Conservation (phyloP, 2,797 vertebrate species). For the Melanotaenia boesemani region DNA sequence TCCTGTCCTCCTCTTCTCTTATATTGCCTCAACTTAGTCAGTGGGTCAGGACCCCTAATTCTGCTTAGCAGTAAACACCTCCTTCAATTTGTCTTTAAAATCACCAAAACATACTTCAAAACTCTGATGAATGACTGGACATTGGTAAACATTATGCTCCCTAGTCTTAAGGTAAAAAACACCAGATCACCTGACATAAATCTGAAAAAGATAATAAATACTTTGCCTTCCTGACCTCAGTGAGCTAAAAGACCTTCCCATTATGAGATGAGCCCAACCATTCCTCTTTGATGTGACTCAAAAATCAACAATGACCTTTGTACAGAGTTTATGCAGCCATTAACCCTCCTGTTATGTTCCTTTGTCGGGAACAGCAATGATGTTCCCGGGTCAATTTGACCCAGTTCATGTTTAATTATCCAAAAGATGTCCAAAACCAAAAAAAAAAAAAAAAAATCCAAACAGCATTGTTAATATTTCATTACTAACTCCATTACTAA, state of each 20-base stretch:
- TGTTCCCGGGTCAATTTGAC: no score
- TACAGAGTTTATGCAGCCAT: conserved; percentile 12
- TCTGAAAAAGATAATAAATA: conserved; percentile 52
- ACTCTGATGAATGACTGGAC: conserved; percentile 37
- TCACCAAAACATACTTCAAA: conserved; percentile 61
- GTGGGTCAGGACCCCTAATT: conserved; percentile 47
- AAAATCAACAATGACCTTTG: conserved; percentile 30
- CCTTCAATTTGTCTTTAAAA: conserved; percentile 60
- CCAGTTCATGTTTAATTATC: no score
- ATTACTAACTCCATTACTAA: no score
- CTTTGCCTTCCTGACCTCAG: conserved; percentile 33
- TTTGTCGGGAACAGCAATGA: no score
- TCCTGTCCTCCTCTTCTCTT: conserved; percentile 8
- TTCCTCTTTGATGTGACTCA: conserved; percentile 20
- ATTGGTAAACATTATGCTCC: conserved; percentile 53
- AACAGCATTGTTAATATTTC: no score
- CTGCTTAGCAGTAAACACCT: conserved; percentile 39
- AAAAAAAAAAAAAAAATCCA: no score
- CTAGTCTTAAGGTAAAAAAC: conserved; percentile 38
- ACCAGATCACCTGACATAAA: conserved; percentile 35
- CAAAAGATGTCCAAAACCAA: no score
- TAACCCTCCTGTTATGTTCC: neutral
- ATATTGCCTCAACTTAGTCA: conserved; percentile 40
- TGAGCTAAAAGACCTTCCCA: conserved; percentile 4
- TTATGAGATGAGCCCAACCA: conserved; percentile 1